phyloP scores from a whole-genome alignment of 1,140 invertebrate species.

The Choristoneura fumiferana region DNA sequence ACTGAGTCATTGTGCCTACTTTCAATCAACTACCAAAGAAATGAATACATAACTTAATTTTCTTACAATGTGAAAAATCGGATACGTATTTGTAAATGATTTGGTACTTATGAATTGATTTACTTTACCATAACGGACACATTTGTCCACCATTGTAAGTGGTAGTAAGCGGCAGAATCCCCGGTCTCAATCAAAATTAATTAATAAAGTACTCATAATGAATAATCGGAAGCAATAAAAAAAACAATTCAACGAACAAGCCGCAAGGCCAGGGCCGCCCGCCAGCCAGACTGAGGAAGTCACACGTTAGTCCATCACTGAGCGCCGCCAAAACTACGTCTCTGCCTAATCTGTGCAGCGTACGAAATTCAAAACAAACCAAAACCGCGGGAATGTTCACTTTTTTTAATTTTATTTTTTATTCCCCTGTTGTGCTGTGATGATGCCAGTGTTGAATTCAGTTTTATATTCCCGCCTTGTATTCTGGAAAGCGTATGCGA shows the following conservation, averaged over 20 bases:
- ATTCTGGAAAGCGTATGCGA: conserved; percentile 18
- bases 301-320: conserved; percentile 35
- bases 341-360: conserved; percentile 10
- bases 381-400: conserved; percentile 9
- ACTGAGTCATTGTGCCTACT: too few relatives aligned
- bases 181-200: conserved; percentile 6
- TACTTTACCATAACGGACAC: too few relatives aligned
- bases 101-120: too few relatives aligned
- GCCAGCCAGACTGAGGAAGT: conserved; percentile 40
- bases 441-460: neutral
- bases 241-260: conserved; percentile 35
- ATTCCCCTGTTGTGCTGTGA: neutral
- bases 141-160: too few relatives aligned
- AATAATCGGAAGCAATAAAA: conserved; percentile 33
- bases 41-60: too few relatives aligned
- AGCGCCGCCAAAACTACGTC: conserved; percentile 25
- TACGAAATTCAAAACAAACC: conserved; percentile 23
- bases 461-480: neutral
- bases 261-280: conserved; percentile 42
- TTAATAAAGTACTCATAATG: conserved; percentile 9
- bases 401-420: neutral
- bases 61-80: too few relatives aligned
- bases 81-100: too few relatives aligned
- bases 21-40: too few relatives aligned
- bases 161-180: neutral